These are phyloP conservation scores for Isotomurus palustris DNA, from an alignment of 2,888 invertebrate genomes.

Conservation along the genomic window DNA sequence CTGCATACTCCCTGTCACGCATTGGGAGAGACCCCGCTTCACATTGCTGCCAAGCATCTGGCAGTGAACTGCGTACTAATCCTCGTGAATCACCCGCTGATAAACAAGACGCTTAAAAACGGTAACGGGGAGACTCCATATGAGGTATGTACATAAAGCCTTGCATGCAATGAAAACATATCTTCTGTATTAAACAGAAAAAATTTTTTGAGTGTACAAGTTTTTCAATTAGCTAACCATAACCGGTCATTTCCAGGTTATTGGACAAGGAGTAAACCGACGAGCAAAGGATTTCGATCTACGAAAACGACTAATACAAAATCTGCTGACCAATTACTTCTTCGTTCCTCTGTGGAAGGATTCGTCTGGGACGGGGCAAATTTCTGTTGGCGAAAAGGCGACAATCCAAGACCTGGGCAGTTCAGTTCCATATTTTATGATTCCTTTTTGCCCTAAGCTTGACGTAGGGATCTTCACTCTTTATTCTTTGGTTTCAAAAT, in stretches of 20 bases:
- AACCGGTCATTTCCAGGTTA: constrained; percentile 58
- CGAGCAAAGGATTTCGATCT: background rate
- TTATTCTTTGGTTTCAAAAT: too few relatives aligned
- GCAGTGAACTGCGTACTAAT: constrained; percentile 71
- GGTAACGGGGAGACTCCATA: constrained; percentile 68
- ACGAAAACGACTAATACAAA: constrained; percentile 53
- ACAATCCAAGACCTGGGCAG: constrained; percentile 59
- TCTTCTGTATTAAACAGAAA: too few relatives aligned
- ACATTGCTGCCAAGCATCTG: constrained; percentile 89
- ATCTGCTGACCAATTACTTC: constrained; percentile 67
- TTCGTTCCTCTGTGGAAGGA: constrained; percentile 83
- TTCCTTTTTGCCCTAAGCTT: too few relatives aligned
- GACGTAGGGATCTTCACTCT: too few relatives aligned
- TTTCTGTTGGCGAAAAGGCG: constrained; percentile 67
- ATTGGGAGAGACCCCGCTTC: constrained; percentile 85
- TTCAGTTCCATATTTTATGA: constrained; percentile 22
- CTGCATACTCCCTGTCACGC: constrained; percentile 92
- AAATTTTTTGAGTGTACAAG: too few relatives aligned
- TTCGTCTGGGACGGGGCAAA: constrained; percentile 56
- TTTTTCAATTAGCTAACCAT: too few relatives aligned
- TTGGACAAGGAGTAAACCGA: constrained; percentile 60
- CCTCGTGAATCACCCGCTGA: constrained; percentile 74
- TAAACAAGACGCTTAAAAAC: constrained; percentile 67
- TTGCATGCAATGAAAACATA: too few relatives aligned
- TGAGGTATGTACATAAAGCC: constrained; percentile 67